A percentile compares a stretch with the other conserved stretches of the same genome.
These are phyloP conservation scores for Linurgus olivaceus DNA, from an alignment of 2,797 vertebrate genomes.

Conservation along the genomic window DNA sequence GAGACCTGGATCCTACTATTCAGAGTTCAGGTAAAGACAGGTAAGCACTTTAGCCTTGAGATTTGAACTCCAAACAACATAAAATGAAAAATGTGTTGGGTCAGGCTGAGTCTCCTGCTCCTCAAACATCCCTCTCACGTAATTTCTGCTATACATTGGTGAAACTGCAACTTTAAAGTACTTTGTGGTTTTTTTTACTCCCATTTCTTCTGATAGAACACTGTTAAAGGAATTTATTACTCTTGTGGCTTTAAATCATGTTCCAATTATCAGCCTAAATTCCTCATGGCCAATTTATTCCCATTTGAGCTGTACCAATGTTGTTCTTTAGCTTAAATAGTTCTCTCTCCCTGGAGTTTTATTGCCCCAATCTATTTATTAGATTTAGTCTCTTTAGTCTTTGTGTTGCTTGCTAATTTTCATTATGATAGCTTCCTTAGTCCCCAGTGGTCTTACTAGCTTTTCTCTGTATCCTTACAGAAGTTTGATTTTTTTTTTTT, in stretches of 20 bases:
- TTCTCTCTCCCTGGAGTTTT: background rate
- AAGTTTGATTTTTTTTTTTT: background rate
- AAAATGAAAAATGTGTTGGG: background rate
- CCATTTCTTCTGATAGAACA: background rate
- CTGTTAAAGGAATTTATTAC: background rate
- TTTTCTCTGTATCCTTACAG: background rate
- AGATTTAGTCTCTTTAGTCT: background rate
- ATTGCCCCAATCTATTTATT: background rate
- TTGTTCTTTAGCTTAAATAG: slow-evolving; percentile 5
- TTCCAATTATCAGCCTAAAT: slow-evolving; percentile 21
- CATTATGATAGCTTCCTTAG: background rate
- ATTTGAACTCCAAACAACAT: background rate
- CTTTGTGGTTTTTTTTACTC: background rate
- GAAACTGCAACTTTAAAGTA: background rate
- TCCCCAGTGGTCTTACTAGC: background rate
- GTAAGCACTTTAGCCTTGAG: background rate
- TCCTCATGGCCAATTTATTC: slow-evolving; percentile 5
- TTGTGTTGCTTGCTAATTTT: slow-evolving; percentile 3
- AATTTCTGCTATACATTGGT: background rate
- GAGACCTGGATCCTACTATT: background rate
- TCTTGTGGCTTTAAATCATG: background rate
- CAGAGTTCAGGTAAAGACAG: background rate
- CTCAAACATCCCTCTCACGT: background rate
- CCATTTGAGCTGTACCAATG: background rate
- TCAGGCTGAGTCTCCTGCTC: background rate